Evolutionary conservation across 1,140 invertebrate species (phyloP).

Genomic region (Tigriopus japonicus): DNA sequence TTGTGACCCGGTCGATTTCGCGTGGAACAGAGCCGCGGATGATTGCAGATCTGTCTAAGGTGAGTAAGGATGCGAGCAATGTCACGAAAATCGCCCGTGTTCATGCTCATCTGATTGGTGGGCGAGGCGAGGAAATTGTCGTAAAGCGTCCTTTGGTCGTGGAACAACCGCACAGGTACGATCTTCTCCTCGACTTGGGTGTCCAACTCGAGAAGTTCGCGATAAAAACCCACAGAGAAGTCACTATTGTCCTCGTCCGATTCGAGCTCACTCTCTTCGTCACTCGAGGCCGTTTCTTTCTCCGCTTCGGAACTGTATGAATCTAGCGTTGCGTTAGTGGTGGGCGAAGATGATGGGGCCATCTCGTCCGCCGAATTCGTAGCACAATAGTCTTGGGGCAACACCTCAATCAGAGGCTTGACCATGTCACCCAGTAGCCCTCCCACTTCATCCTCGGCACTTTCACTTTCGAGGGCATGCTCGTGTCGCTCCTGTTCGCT

Average conservation of each 20-base stretch:
- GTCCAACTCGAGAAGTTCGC: not conserved
- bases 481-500: constrained; percentile 8
- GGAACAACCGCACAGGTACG: not conserved
- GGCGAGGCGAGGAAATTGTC: constrained; percentile 5
- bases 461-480: not conserved
- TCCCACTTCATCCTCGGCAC: not conserved
- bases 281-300: not conserved
- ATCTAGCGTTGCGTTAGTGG: not conserved
- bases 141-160: not conserved
- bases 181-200: not conserved
- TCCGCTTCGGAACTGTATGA: too few species aligned
- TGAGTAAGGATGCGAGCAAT: not conserved
- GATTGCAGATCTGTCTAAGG: constrained; percentile 8
- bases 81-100: not conserved
- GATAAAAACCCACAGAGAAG: not conserved
- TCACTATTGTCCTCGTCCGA: not conserved
- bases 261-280: not conserved
- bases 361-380: not conserved
- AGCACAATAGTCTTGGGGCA: not conserved
- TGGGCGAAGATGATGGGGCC: not conserved
- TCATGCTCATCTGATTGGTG: not conserved
- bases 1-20: not conserved
- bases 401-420: not conserved
- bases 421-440: not conserved
- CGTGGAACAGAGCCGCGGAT: not conserved